Conservation (phyloP, 2,113 vertebrate genomes). For the Epinephelus cyanopodus region DNA sequence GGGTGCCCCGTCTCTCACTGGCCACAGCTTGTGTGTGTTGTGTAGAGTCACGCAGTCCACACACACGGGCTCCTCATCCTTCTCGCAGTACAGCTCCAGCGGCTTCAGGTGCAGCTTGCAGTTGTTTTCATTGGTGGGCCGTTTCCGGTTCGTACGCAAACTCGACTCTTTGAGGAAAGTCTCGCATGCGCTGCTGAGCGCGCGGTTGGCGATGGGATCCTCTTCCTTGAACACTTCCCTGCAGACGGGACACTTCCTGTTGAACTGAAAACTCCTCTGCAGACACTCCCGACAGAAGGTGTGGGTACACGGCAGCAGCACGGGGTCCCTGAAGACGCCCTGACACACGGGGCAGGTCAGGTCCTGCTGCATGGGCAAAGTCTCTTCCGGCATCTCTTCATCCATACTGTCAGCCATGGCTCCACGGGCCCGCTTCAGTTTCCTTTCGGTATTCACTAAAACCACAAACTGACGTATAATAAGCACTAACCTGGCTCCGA, state of each 20-base stretch:
- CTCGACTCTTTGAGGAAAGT: slow-evolving; percentile 57
- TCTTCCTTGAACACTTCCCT: slow-evolving; percentile 29
- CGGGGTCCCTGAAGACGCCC: slow-evolving; percentile 73
- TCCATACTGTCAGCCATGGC: slow-evolving; percentile 65
- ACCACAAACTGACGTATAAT: neutral
- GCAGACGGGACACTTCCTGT: slow-evolving; percentile 75
- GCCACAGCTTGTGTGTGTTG: slow-evolving; percentile 61
- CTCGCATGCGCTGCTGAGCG: slow-evolving; percentile 71
- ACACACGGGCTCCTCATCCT: slow-evolving; percentile 83
- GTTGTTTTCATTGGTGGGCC: neutral
- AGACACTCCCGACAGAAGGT: slow-evolving; percentile 80
- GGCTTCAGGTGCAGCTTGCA: slow-evolving; percentile 79
- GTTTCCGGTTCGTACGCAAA: neutral
- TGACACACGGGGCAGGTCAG: slow-evolving; percentile 82
- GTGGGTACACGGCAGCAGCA: slow-evolving; percentile 80
- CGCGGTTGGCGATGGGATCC: slow-evolving; percentile 70
- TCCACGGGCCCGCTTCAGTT: neutral
- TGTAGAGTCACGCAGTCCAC: slow-evolving; percentile 78
- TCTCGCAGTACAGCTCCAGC: slow-evolving; percentile 82
- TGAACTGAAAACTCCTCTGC: neutral
- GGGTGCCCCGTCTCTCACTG: slow-evolving; percentile 40
- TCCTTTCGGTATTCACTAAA: slow-evolving; percentile 68
- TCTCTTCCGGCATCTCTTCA: slow-evolving; percentile 65
- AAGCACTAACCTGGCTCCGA: neutral
- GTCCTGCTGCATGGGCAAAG: slow-evolving; percentile 66